phyloP scores from a whole-genome alignment of 2,888 invertebrate genomes.

The Eutolmus rufibarbis region DNA sequence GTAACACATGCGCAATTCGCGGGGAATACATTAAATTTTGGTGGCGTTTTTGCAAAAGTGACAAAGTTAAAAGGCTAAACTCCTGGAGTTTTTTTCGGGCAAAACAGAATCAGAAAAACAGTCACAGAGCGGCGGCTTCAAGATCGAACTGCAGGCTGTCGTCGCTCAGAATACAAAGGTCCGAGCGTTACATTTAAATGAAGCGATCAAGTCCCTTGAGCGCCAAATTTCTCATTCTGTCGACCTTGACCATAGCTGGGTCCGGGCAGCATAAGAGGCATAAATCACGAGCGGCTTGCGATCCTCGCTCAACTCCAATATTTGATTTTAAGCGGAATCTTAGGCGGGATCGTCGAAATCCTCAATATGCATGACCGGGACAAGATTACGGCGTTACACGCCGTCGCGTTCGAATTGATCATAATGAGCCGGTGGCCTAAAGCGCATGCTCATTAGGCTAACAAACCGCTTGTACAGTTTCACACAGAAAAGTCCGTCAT shows the following conservation, averaged over 20 bases:
- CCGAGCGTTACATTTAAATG: neutral
- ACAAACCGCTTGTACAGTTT: conserved; percentile 47
- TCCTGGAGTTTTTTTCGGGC: neutral
- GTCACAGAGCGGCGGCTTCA: neutral
- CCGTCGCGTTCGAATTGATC: conserved; percentile 44
- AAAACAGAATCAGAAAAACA: neutral
- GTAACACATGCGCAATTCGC: conserved; percentile 39
- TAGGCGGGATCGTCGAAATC: neutral
- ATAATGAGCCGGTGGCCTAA: conserved; percentile 52
- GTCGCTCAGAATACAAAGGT: neutral
- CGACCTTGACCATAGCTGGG: neutral
- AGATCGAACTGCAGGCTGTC: neutral
- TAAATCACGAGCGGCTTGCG: conserved; percentile 23
- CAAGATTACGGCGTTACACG: neutral
- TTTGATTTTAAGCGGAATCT: neutral
- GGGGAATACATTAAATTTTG: conserved; percentile 22
- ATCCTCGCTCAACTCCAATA: conserved; percentile 1
- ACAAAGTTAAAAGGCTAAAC: neutral
- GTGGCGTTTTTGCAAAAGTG: neutral
- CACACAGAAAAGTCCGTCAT: conserved; percentile 23
- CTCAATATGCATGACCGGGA: neutral
- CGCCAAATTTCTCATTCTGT: neutral
- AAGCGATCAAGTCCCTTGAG: neutral
- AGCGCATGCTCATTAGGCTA: conserved; percentile 52
- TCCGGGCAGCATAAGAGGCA: neutral